phyloP scores from a whole-genome alignment of 1,140 invertebrate genomes.

The Brachionus asplanchnoidis region DNA sequence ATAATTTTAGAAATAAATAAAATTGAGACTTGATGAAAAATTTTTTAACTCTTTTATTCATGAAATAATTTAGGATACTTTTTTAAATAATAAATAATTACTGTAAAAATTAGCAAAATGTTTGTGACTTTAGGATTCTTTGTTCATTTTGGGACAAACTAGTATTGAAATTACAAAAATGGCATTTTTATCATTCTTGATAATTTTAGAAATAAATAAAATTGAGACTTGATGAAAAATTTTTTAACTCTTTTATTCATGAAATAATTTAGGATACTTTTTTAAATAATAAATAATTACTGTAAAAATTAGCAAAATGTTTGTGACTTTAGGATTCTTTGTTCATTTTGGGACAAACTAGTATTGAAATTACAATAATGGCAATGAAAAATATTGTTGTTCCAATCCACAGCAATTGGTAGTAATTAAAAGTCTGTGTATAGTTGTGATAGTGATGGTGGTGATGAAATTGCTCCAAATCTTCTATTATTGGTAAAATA shows the following conservation, averaged over 20 bases:
- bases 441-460: slow-evolving; percentile 26
- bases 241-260: background rate
- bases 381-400: slow-evolving; percentile 13
- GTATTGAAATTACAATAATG: background rate
- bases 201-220: too few species aligned
- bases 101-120: background rate
- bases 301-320: background rate
- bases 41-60: background rate
- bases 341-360: background rate
- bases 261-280: background rate
- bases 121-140: background rate
- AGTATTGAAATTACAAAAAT: background rate
- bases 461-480: slow-evolving; percentile 11
- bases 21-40: background rate
- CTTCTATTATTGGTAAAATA: background rate
- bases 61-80: background rate
- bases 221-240: background rate
- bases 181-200: too few species aligned
- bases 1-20: too few species aligned
- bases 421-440: slow-evolving; percentile 1
- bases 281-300: slow-evolving; percentile 4
- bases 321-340: background rate
- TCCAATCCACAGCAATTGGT: slow-evolving; percentile 25
- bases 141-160: background rate
- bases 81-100: slow-evolving; percentile 9